Base-by-base conservation (phyloP, 1,140 invertebrate genomes). In the Bradynema listronoti region DNA sequence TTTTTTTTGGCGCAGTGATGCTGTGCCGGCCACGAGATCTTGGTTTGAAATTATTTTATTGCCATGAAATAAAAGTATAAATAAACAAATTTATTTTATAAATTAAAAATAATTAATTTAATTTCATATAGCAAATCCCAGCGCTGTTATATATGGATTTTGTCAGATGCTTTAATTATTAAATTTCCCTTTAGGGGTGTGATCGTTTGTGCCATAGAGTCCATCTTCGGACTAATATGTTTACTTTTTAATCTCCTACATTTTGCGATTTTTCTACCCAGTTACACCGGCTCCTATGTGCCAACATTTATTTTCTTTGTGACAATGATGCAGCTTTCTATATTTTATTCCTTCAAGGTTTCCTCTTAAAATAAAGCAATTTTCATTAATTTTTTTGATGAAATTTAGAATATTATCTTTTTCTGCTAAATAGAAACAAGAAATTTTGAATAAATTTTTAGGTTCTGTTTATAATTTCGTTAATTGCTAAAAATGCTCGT, bases 291-390 rank as follows among this genome's bases (percentile, higher is more conserved):
- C 32, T 60, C 14, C n/a, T 43, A 32, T 33, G 22, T 69, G 24
- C 69, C 69, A 22, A 25, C 61, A 2, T 50, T 70, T 1, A 51
- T 73, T 24, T 63, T 73, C 45, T 65, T 63, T 45, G 29, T 63
- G 32, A 73, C 71, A 1, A 33, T 75, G 11, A 33, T 69, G 7
- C 65, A 73, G 43, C 51, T 74, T 33, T 54, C 65, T 24, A 60
- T 69, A 19, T 73, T 73, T 41, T 73, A 59, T 57, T 56, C 63
- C 16, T 72, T 73, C 30, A 73, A 73, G 50, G 71, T 74, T 25
- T 32, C 22, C 39, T 66, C 24, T 11, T 50, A 47, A n/a, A 63
- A 2, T 4, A 43, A 19, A 2, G 19, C n/a, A 4, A 14, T 50
- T 6, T 62, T 58, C 22, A 60, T 50, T 11, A 30, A 58, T 16